A percentile compares a stretch with the other conserved stretches of the same genome.
Evolutionary conservation across 2,113 vertebrate genomes (phyloP).

Genomic region (Motacilla alba): DNA sequence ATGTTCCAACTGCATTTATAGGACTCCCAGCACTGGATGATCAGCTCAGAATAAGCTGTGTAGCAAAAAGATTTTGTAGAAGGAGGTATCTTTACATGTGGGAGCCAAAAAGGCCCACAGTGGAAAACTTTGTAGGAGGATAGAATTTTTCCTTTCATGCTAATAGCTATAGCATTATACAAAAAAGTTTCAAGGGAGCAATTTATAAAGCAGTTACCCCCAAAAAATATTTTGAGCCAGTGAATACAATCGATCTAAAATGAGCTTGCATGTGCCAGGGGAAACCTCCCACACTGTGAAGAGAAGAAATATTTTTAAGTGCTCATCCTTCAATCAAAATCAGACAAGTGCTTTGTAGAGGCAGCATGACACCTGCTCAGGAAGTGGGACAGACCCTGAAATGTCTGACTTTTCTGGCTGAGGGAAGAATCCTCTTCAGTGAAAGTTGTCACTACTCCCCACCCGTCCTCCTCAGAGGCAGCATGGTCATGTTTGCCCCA

Average conservation of each 20-base stretch:
- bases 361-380: not conserved
- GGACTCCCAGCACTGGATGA: not conserved
- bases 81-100: not conserved
- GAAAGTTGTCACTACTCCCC: not conserved
- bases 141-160: not conserved
- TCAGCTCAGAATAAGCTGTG: not conserved
- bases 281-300: not conserved
- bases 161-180: not conserved
- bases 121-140: not conserved
- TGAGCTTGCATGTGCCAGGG: not conserved
- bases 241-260: not conserved
- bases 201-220: not conserved
- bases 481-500: fast-evolving
- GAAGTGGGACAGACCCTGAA: not conserved
- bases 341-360: not conserved
- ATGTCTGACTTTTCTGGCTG: not conserved
- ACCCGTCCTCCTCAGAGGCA: not conserved
- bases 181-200: not conserved
- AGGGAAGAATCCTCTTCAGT: not conserved
- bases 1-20: not conserved
- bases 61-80: not conserved
- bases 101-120: not conserved
- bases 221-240: not conserved
- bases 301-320: not conserved
- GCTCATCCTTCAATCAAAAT: not conserved